A percentile compares a stretch with the other conserved stretches of the same genome.
phyloP scores from a whole-genome alignment of 2,113 vertebrate genomes.

The Capra hircus region DNA sequence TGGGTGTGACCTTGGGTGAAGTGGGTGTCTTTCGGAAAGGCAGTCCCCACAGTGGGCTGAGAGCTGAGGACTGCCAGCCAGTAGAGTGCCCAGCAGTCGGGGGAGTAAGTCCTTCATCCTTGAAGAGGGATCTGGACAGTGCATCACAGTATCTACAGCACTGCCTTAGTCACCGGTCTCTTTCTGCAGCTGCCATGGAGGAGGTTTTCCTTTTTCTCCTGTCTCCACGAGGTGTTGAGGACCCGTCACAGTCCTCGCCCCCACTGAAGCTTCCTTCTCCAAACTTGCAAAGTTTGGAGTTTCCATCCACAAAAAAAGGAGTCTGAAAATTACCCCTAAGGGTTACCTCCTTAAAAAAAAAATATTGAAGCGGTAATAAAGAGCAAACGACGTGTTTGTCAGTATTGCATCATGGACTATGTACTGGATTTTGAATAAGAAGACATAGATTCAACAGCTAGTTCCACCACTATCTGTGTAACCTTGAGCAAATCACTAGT shows the following conservation, averaged over 20 bases:
- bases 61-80: not conserved
- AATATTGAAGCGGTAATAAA: not conserved
- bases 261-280: not conserved
- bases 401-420: not conserved
- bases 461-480: not conserved
- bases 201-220: not conserved
- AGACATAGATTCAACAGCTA: not conserved
- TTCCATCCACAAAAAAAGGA: not conserved
- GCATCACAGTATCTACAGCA: not conserved
- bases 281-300: not conserved
- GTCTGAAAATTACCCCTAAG: not conserved
- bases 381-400: not conserved
- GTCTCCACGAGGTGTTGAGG: not conserved
- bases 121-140: not conserved
- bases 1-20: not conserved
- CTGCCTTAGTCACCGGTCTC: not conserved
- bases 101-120: not conserved
- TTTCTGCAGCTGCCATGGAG: not conserved
- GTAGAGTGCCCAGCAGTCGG: not conserved
- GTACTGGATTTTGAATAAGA: not conserved
- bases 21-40: not conserved
- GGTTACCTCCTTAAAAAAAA: not conserved
- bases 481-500: not conserved
- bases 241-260: not conserved
- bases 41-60: too few species aligned